Base-by-base conservation (phyloP, 2,797 vertebrate genomes). In the Falco columbarius region DNA sequence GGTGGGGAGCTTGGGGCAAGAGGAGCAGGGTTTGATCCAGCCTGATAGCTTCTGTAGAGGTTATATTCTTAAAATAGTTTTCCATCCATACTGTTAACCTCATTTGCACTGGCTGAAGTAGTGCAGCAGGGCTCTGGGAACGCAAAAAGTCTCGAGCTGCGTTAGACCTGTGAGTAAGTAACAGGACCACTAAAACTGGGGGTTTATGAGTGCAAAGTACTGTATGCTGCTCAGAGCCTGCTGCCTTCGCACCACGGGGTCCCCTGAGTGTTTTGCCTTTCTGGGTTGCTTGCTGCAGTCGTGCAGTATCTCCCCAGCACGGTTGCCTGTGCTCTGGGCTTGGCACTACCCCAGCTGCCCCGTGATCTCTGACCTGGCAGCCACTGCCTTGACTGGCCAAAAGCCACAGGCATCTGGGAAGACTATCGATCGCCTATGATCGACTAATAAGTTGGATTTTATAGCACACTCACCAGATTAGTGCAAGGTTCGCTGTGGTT, bases 371-470 rank as follows among this genome's bases (percentile, higher is more conserved):
- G 65, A 23, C 42, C 55, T 1, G 5, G 66, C 56, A 66, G 44
- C 56, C 0, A 0, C 74, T 68, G 49, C 55, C 56, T 74, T 0
- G 0, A 1, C 82, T 59, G 54, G 38, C 40, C 40, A 23, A 59
- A 56, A 61, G 30, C 70, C 61, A 27, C 52, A 4, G 68, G 23
- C 9, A 1, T 17, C 52, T 42, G 47, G 52, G 66, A 86, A 10
- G 34, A 2, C 10, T 9, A 5, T 42, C 0, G 6, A 51, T 85
- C 79, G 49, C 30, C 47, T 27, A 0, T 6, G 34, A 29, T 2
- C 2, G 12, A 34, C 27, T 40, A n/a, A 16, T 46, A 47, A 24
- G 32, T 62, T 15, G 79, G 51, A 34, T 56, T 72, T 80, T 46
- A 6, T 16, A 72, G 62, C 14, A 27, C 22, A 0, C 76, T 80